These are phyloP conservation scores for Chaenocephalus aceratus DNA, from an alignment of 2,113 vertebrate genomes.

Conservation along the genomic window DNA sequence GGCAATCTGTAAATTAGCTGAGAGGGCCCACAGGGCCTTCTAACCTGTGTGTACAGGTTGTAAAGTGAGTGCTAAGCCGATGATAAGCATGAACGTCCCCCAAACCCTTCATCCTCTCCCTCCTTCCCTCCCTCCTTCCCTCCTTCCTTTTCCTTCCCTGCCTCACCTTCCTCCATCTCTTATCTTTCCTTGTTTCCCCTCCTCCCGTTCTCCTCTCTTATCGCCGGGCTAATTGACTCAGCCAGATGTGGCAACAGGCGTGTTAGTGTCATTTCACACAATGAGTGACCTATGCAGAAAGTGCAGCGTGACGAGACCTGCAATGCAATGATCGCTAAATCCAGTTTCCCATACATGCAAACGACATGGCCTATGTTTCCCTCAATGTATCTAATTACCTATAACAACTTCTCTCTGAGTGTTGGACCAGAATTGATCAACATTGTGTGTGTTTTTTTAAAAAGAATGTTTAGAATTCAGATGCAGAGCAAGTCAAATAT, in stretches of 20 bases:
- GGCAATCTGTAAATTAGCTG: too few relatives aligned
- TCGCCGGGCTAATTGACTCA: constrained; percentile 79
- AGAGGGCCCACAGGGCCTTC: too few relatives aligned
- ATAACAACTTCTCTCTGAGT: not conserved
- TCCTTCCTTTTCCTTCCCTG: not conserved
- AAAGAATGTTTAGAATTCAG: not conserved
- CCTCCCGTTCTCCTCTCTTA: constrained; percentile 55
- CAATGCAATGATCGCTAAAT: constrained; percentile 23
- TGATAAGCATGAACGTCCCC: constrained; percentile 45
- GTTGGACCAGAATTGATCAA: not conserved
- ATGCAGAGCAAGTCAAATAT: not conserved
- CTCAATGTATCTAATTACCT: not conserved
- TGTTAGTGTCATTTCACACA: constrained; percentile 75
- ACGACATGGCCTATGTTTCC: not conserved
- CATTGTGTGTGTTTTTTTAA: not conserved
- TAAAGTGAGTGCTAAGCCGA: constrained; percentile 57
- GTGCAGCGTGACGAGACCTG: constrained; percentile 37
- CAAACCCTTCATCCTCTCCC: not conserved
- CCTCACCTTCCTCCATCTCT: constrained; percentile 1
- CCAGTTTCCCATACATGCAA: not conserved
- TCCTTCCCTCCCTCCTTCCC: constrained; percentile 16
- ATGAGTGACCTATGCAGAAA: constrained; percentile 60
- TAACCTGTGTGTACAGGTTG: constrained; percentile 27
- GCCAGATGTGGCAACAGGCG: constrained; percentile 80
- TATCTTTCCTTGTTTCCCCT: not conserved